A percentile compares a stretch with the other conserved stretches of the same genome.
Conservation (phyloP, 2,888 invertebrate genomes). For the Periphyllus acericola region DNA sequence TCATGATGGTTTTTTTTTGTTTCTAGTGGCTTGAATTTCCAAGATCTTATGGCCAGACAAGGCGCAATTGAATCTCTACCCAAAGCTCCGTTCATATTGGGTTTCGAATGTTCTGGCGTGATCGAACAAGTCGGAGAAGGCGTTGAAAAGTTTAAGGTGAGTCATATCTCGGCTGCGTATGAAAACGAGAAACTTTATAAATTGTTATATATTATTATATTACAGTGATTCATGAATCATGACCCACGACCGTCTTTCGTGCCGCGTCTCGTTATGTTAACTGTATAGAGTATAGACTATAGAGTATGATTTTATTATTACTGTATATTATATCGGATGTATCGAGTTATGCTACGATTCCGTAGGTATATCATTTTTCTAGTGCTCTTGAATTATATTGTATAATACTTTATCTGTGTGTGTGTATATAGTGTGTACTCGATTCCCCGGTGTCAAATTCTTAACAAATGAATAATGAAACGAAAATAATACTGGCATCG, state of each 20-base stretch:
- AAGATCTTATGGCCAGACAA: conserved; percentile 88
- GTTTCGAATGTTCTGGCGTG: conserved; percentile 88
- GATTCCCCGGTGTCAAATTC: conserved; percentile 14
- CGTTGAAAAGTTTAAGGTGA: conserved; percentile 80
- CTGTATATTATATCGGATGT: background rate
- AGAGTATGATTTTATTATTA: background rate
- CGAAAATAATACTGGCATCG: conserved; percentile 28
- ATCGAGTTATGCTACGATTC: background rate
- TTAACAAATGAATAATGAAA: conserved; percentile 44
- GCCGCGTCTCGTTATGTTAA: too few species aligned
- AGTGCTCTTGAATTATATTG: background rate
- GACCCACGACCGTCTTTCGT: background rate
- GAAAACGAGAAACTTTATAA: background rate
- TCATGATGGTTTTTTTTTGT: conserved; percentile 19
- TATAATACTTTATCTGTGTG: background rate
- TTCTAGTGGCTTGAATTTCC: conserved; percentile 87
- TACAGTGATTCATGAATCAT: background rate
- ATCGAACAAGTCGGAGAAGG: conserved; percentile 82
- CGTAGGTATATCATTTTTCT: conserved; percentile 15
- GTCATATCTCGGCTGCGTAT: background rate
- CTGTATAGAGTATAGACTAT: too few species aligned
- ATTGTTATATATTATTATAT: background rate
- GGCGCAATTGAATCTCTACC: conserved; percentile 87
- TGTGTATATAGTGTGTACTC: background rate
- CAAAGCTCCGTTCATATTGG: conserved; percentile 89